Conservation (phyloP, 2,797 vertebrate genomes). For the Podarcis siculus region DNA sequence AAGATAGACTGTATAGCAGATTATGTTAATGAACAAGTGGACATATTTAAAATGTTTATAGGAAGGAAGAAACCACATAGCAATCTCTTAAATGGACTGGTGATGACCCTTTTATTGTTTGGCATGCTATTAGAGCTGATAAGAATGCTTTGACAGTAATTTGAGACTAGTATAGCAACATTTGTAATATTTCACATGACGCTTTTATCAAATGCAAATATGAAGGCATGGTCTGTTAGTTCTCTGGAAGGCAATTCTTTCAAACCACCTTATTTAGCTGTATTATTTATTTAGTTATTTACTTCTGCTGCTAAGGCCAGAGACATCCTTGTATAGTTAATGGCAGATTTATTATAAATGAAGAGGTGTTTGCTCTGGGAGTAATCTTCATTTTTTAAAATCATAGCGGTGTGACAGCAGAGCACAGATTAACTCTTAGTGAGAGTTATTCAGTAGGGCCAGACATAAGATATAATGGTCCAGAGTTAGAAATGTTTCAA, state of each 20-base stretch:
- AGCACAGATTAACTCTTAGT: conserved; percentile 6
- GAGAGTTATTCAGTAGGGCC: not conserved
- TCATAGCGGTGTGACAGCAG: not conserved
- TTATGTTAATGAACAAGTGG: not conserved
- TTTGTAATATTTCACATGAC: not conserved
- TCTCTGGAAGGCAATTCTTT: not conserved
- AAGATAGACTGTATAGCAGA: not conserved
- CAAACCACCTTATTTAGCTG: not conserved
- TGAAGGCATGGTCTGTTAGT: not conserved
- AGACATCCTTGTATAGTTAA: not conserved
- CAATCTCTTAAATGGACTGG: not conserved
- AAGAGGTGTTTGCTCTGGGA: not conserved
- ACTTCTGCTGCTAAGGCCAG: not conserved
- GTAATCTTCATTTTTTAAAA: not conserved
- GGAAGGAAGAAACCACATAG: not conserved
- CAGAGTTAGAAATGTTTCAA: not conserved
- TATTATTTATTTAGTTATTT: not conserved
- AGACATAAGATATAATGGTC: not conserved
- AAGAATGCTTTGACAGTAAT: not conserved
- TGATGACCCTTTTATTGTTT: not conserved
- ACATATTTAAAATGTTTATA: not conserved
- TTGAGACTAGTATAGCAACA: not conserved
- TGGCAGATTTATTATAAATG: not conserved
- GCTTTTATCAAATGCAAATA: not conserved
- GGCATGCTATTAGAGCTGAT: not conserved